Percentiles rank a stretch among this genome's conserved stretches.
Evolutionary conservation across 2,113 vertebrate species (phyloP).

Genomic region (Pedionomus torquatus): DNA sequence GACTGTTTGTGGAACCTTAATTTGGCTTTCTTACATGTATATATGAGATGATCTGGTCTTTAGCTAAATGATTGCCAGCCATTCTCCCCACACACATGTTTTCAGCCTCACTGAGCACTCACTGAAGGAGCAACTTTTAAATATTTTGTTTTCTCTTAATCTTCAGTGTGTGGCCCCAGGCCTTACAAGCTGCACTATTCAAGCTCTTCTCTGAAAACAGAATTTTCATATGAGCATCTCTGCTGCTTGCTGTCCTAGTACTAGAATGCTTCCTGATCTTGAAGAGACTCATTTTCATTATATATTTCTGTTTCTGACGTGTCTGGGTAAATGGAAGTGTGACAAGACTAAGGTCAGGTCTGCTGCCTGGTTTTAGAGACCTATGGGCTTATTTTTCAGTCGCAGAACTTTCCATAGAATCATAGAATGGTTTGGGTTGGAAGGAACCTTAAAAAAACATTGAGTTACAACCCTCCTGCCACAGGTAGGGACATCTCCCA

Average conservation of each 20-base stretch:
- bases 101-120: constrained; percentile 1
- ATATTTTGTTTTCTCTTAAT: constrained; percentile 20
- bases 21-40: not conserved
- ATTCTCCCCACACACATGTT: not conserved
- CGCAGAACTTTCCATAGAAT: rapidly evolving
- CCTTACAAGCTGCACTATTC: not conserved
- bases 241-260: not conserved
- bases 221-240: not conserved
- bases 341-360: not conserved
- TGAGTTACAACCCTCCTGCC: too few species aligned
- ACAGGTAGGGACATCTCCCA: too few species aligned
- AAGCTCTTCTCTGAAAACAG: not conserved
- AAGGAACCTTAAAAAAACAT: too few species aligned
- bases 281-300: not conserved
- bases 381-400: not conserved
- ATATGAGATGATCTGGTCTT: not conserved
- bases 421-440: too few species aligned
- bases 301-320: not conserved
- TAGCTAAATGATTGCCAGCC: not conserved
- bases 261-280: not conserved
- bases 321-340: not conserved
- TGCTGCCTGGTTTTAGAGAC: not conserved
- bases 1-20: not conserved
- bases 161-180: not conserved
- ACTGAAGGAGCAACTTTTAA: constrained; percentile 2